Evolutionary conservation across 2,113 vertebrate genomes (phyloP).

Genomic region (Anarhynchus alexandrinus): DNA sequence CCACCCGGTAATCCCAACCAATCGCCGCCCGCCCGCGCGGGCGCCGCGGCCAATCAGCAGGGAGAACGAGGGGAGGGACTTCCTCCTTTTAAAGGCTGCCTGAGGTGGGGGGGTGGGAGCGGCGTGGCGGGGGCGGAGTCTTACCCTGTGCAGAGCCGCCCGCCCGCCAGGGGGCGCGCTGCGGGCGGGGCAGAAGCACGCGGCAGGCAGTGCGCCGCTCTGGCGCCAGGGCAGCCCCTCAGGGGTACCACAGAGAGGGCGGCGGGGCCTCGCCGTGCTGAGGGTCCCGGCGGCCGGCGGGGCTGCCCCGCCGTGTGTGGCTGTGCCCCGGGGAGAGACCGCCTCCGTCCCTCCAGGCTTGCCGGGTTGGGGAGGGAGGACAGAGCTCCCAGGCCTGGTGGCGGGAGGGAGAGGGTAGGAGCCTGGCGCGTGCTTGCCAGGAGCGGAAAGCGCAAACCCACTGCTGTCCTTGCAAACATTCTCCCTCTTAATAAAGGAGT

Average conservation of each 20-base stretch:
- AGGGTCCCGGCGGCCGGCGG: fast-evolving
- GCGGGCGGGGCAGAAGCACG: neutral
- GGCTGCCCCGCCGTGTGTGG: too few species aligned
- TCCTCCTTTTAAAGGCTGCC: neutral
- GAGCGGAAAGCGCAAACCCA: neutral
- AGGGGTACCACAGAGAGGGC: neutral
- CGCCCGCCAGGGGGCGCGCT: neutral
- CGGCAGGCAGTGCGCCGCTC: neutral
- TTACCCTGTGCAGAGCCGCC: neutral
- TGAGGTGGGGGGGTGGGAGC: neutral
- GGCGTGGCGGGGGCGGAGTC: neutral
- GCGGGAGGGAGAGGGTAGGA: neutral
- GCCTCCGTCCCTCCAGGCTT: fast-evolving
- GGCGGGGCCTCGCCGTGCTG: fast-evolving
- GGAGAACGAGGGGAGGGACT: neutral
- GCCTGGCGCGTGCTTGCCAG: fast-evolving
- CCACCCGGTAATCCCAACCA: neutral
- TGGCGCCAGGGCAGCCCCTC: neutral
- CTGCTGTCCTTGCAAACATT: neutral
- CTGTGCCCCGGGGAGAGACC: fast-evolving
- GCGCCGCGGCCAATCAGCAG: neutral
- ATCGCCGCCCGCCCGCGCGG: neutral
- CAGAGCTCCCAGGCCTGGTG: neutral
- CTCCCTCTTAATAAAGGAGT: neutral
- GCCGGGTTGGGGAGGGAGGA: fast-evolving